A percentile compares a stretch with the other conserved stretches of the same genome.
Evolutionary conservation across 2,797 vertebrate genomes (phyloP).

Genomic region (Rhinoraja longicauda): DNA sequence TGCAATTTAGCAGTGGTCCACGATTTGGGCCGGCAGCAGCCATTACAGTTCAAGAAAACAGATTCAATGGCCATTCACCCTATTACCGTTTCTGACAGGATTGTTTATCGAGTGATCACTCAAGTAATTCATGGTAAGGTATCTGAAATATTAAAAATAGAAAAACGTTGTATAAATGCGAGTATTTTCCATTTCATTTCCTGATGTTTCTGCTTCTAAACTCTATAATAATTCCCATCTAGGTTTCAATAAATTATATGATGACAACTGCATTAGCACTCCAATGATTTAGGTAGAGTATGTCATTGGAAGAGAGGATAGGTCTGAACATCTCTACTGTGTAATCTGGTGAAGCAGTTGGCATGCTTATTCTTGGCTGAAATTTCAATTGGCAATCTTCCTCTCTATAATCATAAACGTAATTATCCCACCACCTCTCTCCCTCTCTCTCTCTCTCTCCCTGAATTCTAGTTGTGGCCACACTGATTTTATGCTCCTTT

Average conservation of each 20-base stretch:
- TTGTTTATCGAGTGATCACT: not conserved
- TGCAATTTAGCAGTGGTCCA: not conserved
- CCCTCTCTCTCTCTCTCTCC: too few species aligned
- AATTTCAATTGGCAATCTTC: not conserved
- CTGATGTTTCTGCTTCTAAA: not conserved
- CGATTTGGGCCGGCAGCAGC: not conserved
- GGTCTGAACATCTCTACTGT: not conserved
- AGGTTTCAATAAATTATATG: not conserved
- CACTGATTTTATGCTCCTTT: not conserved
- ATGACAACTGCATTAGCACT: not conserved
- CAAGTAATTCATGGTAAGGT: not conserved
- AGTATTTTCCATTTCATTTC: not conserved
- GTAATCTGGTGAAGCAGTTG: not conserved
- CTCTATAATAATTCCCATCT: not conserved
- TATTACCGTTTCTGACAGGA: not conserved
- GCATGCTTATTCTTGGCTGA: not conserved
- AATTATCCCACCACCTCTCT: not conserved
- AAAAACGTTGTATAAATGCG: not conserved
- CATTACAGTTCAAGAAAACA: not conserved
- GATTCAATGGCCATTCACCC: not conserved
- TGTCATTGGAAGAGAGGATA: not conserved
- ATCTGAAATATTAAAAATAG: not conserved
- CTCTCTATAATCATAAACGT: not conserved
- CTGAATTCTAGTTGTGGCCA: not conserved
- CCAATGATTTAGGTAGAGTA: not conserved